Evolutionary conservation across 2,113 vertebrate species (phyloP), one percentile per base, ranked within the genome.

Genomic region (Scophthalmus maximus): DNA sequence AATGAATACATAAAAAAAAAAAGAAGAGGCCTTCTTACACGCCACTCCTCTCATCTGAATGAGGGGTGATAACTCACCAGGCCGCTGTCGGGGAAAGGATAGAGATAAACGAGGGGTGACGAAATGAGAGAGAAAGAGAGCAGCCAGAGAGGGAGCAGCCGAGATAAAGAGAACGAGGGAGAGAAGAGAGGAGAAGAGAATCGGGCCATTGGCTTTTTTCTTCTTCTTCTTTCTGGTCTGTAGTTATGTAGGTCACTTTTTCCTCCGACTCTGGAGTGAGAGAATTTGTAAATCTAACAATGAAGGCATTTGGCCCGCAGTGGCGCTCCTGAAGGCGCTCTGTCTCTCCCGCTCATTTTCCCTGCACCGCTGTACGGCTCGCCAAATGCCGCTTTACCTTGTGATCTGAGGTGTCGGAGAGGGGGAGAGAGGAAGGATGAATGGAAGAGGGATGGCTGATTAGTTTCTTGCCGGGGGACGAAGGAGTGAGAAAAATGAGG

Each of bases 211-310:
- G 93, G 77, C 88, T 17, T 20, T 20, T 56, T 32, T 38, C 11
- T 38, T 63, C 47, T 32, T 42, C 78, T 78, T 69, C 90, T 93
- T 95, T 91, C 91, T 93, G 94, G 92, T 93, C 93, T 89, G 88
- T 92, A 94, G 94, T 96, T 96, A 96, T 95, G 91, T 95, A 95
- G 95, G 95, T 95, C 94, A 94, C 93, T 93, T 90, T 92, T 95
- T 75, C 68, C 75, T 85, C 52, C 87, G 93, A 92, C 93, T 90
- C 88, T 4, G 89, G 88, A 93, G 93, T 92, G 89, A n/a, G 18
- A 65, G 93, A 94, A 94, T 94, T 92, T 95, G 92, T 92, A 94
- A 94, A 95, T 93, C 92, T 94, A 92, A 96, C 94, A 92, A 94
- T 91, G 71, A 55, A 76, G 92, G 89, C 90, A 88, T 91, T 95